A percentile compares a stretch with the other conserved stretches of the same genome.
phyloP scores from a whole-genome alignment of 1,140 invertebrate genomes.

The Drosophila tropicalis region DNA sequence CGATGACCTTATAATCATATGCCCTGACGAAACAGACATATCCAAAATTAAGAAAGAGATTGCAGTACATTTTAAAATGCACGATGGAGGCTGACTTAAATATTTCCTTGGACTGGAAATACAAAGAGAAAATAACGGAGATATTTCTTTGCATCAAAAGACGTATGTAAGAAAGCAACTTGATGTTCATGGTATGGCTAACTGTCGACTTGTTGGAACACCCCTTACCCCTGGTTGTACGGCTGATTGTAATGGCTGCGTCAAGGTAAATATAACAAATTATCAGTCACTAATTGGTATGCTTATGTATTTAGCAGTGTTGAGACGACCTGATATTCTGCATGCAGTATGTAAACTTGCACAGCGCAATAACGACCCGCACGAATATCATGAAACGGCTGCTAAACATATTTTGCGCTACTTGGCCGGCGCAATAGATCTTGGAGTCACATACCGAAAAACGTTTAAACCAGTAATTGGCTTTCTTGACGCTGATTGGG shows the following conservation, averaged over 20 bases:
- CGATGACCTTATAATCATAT: neutral
- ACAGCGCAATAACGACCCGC: neutral
- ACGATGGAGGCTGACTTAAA: constrained; percentile 1
- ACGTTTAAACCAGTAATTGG: constrained; percentile 2
- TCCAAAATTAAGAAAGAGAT: neutral
- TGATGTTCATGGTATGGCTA: too few species aligned
- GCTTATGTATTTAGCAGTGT: too few species aligned
- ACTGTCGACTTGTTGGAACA: neutral
- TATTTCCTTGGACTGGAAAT: neutral
- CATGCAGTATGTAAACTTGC: neutral
- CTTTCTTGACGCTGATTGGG: constrained; percentile 23
- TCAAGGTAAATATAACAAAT: too few species aligned
- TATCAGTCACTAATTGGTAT: too few species aligned
- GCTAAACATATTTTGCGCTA: neutral
- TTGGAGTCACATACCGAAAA: neutral
- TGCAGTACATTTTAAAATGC: neutral
- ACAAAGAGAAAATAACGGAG: neutral
- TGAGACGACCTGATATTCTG: too few species aligned
- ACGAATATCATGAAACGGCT: neutral
- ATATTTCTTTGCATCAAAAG: too few species aligned
- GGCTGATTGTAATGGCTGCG: too few species aligned
- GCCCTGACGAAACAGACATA: neutral
- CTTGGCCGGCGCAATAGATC: neutral
- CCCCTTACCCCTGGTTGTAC: neutral
- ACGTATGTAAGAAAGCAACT: too few species aligned